Evolutionary conservation across 92 coral and sea anemone genomes (phyloP), one percentile per base, ranked within the genome.

Genomic region (Plumapathes pennacea): DNA sequence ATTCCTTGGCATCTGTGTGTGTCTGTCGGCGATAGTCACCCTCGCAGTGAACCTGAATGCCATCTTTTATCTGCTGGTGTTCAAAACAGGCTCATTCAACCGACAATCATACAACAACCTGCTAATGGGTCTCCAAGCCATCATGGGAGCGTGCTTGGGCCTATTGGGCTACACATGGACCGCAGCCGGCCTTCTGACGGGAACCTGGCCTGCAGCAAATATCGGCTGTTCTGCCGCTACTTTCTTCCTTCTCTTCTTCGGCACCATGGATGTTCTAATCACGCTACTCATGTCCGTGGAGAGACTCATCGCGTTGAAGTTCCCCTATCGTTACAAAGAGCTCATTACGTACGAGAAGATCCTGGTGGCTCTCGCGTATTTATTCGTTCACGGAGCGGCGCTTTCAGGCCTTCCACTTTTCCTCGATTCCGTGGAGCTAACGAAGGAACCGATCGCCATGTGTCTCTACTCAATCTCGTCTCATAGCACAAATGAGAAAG

Each of bases 231-330:
- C 24, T 14, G 9, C 60, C 10, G 67, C 69, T 5, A 57, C 58
- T 5, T 69, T 57, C 19, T 32, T 49, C 37, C 10, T 69, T 30
- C 33, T 69, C 23, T 43, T 69, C 45, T 69, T 69, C 25, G 76
- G 76, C 0, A 69, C 76, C 1, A 31, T 44, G 57, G 57, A 55
- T 0, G 76, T 69, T 1, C 46, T 48, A 40, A 44, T 36, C 10
- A 69, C 76, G 0, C 25, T 69, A 5, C 21, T 69, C 4, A 69
- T 69, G 69, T 69, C 76, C 1, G 62, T 51, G n/a, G 76, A 69
- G 24, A 32, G 76, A 17, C 44, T 57, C 25, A 29, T 57, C 18
- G 76, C 76, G 25, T 38, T 69, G 55, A 55, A 57, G 17, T 14
- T 45, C 27, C 76, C 76, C 15, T 69, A 55, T 33, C 25, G 57